Base-by-base conservation (phyloP, 2,797 vertebrate species). In the Xenentodon cancila region DNA sequence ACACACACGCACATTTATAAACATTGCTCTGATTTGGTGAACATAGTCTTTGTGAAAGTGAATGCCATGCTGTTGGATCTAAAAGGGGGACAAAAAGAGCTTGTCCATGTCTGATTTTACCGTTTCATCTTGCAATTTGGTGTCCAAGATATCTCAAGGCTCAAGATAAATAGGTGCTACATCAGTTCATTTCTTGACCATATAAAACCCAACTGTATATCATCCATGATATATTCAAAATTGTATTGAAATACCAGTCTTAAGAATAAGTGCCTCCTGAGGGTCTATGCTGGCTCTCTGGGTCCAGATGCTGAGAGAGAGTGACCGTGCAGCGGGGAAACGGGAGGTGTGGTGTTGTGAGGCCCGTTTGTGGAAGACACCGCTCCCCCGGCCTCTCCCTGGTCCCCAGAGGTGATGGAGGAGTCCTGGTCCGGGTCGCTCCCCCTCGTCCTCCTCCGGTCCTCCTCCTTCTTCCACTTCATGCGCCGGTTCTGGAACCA, bases 401-500 rank as follows among this genome's bases (percentile, higher is more conserved):
- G 93, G 61, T 97, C 95, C 0, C 93, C 96, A 0, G 97, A 96
- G 59, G 95, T 95, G 79, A 98, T 93, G 7, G 93, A 93, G 22
- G 95, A 96, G 92, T 99, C 97, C 82, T 97, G 96, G 75, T 99
- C 96, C 0, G 95, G 94, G 37, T 96, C 87, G 7, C 76, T 76
- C 7, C 76, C 87, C 12, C 92, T 79, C 7, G 89, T 89, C 72
- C 95, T 91, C 70, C 96, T 95, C 75, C 96, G 96, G 86, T 99
- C 97, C 82, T 99, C 97, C 81, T 99, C 97, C 44, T 99, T 99
- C 81, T 99, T 99, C 97, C 97, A 99, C 81, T 98, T 98, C 96
- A 98, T 97, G 68, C 96, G 93, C 13, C 96, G 93, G 88, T 98
- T 98, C 87, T 98, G 96, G 88, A 98, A 98, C 96, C 96, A 98